Evolutionary conservation across 2,888 invertebrate genomes (phyloP).

Genomic region (Trachelus tabidus): DNA sequence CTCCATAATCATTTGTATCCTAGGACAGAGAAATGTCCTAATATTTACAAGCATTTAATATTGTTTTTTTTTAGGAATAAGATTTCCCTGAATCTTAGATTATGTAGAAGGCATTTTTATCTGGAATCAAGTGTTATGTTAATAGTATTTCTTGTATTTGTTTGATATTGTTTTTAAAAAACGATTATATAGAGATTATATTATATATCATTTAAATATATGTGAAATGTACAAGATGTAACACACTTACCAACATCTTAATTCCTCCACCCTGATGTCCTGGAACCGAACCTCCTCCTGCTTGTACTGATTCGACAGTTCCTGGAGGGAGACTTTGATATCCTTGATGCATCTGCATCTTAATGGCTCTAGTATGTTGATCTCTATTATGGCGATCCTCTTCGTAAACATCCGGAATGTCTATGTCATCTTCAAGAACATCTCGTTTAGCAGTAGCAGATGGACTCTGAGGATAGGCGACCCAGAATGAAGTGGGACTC

Average conservation of each 20-base stretch:
- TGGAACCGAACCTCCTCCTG: constrained; percentile 56
- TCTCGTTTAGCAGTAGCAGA: constrained; percentile 34
- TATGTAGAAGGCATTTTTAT: constrained; percentile 57
- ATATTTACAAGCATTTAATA: constrained; percentile 22
- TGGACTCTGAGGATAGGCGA: constrained; percentile 37
- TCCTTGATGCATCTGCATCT: constrained; percentile 62
- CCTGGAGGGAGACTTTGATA: constrained; percentile 61
- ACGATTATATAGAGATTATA: neutral
- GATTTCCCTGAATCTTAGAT: constrained; percentile 40
- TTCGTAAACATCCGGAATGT: constrained; percentile 9
- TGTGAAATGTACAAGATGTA: neutral
- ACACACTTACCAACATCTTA: constrained; percentile 55
- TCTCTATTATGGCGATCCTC: constrained; percentile 22
- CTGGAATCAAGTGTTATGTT: constrained; percentile 48
- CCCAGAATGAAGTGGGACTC: constrained; percentile 43
- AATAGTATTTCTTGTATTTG: neutral
- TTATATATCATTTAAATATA: neutral
- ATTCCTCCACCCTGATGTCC: constrained; percentile 60
- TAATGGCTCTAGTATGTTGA: constrained; percentile 44
- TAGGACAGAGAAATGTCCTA: constrained; percentile 25
- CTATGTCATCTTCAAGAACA: constrained; percentile 15
- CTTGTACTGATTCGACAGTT: constrained; percentile 56
- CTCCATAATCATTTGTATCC: constrained; percentile 38
- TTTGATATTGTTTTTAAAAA: neutral
- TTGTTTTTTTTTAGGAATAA: constrained; percentile 35